Percentiles rank a stretch among this genome's conserved stretches.
Conservation (phyloP, 2,888 invertebrate species). For the Athalia circularis region DNA sequence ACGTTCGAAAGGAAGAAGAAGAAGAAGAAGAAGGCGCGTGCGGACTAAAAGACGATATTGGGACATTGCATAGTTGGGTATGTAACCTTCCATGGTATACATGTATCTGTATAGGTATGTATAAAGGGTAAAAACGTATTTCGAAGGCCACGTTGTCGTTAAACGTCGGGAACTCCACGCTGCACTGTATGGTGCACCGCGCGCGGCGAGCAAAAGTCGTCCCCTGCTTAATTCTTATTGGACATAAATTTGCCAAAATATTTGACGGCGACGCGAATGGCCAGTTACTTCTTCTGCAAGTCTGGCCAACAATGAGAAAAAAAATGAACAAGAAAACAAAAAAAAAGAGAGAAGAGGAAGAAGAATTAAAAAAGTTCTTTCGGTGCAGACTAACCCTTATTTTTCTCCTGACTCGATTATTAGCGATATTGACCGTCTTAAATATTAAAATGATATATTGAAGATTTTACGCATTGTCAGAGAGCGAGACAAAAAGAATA, state of each 20-base stretch:
- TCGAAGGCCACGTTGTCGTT: conserved; percentile 59
- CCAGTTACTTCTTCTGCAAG: conserved; percentile 63
- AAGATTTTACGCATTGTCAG: too few species aligned
- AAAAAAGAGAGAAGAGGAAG: not conserved
- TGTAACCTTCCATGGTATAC: too few species aligned
- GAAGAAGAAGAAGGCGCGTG: conserved; percentile 10
- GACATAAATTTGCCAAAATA: conserved; percentile 74
- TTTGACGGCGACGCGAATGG: conserved; percentile 72
- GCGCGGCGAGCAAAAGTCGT: conserved; percentile 53
- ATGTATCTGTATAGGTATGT: conserved; percentile 46
- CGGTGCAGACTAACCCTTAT: too few species aligned
- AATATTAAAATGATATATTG: too few species aligned
- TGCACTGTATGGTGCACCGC: not conserved
- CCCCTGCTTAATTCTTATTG: conserved; percentile 74
- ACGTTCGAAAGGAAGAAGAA: too few species aligned
- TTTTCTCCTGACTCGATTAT: too few species aligned
- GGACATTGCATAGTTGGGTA: too few species aligned
- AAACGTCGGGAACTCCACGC: conserved; percentile 53
- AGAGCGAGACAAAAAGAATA: not conserved
- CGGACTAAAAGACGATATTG: conserved; percentile 22
- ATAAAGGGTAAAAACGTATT: conserved; percentile 46
- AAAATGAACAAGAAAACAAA: not conserved
- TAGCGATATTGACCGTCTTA: too few species aligned
- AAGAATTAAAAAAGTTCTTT: too few species aligned
- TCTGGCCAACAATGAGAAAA: not conserved